phyloP scores from a whole-genome alignment of 2,797 vertebrate genomes.

The Taeniopygia guttata region DNA sequence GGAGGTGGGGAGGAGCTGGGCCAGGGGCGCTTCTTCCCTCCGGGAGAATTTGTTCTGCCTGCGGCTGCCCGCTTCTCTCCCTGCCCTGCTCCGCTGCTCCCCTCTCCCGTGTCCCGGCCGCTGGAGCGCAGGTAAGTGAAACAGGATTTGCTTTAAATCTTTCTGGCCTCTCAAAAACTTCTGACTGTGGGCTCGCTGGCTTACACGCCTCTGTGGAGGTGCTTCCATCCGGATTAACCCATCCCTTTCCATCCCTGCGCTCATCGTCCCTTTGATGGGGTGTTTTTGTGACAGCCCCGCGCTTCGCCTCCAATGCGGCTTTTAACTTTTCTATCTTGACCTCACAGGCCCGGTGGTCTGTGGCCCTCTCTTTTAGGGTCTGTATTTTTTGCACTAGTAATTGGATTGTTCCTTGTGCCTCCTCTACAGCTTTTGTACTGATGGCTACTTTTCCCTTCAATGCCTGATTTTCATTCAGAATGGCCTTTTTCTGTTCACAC shows the following conservation, averaged over 20 bases:
- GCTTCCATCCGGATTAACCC: neutral
- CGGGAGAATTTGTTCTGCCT: neutral
- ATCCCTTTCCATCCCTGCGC: neutral
- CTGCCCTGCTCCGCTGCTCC: neutral
- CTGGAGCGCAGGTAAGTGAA: rapidly evolving
- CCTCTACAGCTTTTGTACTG: neutral
- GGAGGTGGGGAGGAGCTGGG: neutral
- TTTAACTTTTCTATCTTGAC: neutral
- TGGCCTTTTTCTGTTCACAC: constrained; percentile 31
- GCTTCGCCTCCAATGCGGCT: neutral
- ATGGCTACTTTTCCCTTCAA: constrained; percentile 22
- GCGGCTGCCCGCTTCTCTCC: neutral
- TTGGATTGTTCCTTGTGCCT: neutral
- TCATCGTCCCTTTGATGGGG: neutral
- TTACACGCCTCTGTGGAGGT: neutral
- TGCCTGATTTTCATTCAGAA: constrained; percentile 29
- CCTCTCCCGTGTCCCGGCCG: neutral
- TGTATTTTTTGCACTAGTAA: constrained; percentile 20
- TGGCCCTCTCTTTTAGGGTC: neutral
- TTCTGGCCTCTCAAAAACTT: neutral
- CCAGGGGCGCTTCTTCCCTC: neutral
- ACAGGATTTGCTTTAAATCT: neutral
- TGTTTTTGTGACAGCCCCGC: rapidly evolving
- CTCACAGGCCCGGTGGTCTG: constrained; percentile 9
- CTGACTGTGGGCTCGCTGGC: rapidly evolving